These are phyloP conservation scores for Drosophila micromelanica DNA, from an alignment of 1,140 invertebrate species.

Conservation along the genomic window DNA sequence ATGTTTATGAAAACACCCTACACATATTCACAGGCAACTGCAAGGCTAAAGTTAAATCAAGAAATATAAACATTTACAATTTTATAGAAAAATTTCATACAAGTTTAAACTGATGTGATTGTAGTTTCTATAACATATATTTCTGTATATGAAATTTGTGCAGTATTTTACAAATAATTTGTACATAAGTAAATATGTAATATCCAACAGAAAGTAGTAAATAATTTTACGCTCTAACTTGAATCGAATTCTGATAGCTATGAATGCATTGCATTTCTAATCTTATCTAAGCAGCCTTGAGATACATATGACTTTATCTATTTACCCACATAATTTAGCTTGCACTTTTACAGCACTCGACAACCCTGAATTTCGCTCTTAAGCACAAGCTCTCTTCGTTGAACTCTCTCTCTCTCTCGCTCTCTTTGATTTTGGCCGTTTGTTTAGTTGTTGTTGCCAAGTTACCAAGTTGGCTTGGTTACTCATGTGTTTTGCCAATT, in stretches of 20 bases:
- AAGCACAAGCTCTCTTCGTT: conserved; percentile 24
- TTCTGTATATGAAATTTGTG: too few relatives aligned
- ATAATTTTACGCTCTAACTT: too few relatives aligned
- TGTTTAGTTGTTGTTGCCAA: conserved; percentile 69
- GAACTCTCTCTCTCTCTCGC: not conserved
- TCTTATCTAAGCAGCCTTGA: conserved; percentile 28
- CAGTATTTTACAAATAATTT: not conserved
- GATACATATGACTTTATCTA: conserved; percentile 10
- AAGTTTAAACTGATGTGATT: too few relatives aligned
- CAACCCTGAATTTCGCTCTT: conserved; percentile 46
- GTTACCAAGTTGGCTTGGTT: conserved; percentile 78
- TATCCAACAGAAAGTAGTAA: too few relatives aligned
- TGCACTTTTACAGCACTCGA: conserved; percentile 26
- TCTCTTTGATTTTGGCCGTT: conserved; percentile 26
- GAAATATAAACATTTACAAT: too few relatives aligned
- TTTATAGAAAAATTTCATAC: too few relatives aligned
- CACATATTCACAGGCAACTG: too few relatives aligned
- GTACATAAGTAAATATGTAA: not conserved
- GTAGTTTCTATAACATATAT: too few relatives aligned
- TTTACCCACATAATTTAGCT: conserved; percentile 1
- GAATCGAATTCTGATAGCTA: too few relatives aligned
- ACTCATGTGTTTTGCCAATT: conserved; percentile 83
- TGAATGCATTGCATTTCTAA: conserved; percentile 18
- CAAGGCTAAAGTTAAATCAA: too few relatives aligned
- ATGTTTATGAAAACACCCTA: too few relatives aligned